Conservation (phyloP, 2,113 vertebrate genomes). For the Phaetusa simplex region DNA sequence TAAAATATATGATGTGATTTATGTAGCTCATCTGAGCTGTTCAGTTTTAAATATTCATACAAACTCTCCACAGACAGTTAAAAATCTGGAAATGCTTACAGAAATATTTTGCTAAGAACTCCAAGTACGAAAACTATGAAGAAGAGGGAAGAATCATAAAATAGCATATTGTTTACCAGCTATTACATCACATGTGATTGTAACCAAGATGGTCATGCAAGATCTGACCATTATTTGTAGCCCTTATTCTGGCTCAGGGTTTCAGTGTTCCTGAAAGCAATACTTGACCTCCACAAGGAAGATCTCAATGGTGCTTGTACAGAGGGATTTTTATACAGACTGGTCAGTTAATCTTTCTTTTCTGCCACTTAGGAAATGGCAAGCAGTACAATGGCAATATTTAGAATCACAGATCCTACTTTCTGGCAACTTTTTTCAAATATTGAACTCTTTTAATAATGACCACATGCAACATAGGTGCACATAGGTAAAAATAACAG, state of each 20-base stretch:
- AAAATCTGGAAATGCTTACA: not conserved
- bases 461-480: not conserved
- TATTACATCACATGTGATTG: not conserved
- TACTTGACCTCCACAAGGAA: not conserved
- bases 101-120: not conserved
- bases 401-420: not conserved
- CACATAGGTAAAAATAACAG: not conserved
- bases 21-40: not conserved
- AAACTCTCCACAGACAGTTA: not conserved
- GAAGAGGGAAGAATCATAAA: not conserved
- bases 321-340: not conserved
- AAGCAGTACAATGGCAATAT: not conserved
- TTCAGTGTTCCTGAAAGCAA: not conserved
- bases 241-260: not conserved
- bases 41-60: not conserved
- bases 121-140: not conserved
- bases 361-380: not conserved
- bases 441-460: not conserved
- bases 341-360: not conserved
- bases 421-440: not conserved
- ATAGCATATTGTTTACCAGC: not conserved
- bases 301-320: not conserved
- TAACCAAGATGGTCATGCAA: not conserved
- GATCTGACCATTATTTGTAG: not conserved
- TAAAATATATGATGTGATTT: not conserved